A percentile compares a stretch with the other conserved stretches of the same genome.
Conservation (phyloP, 92 coral and sea anemone genomes). For the Palythoa caribaeorum region DNA sequence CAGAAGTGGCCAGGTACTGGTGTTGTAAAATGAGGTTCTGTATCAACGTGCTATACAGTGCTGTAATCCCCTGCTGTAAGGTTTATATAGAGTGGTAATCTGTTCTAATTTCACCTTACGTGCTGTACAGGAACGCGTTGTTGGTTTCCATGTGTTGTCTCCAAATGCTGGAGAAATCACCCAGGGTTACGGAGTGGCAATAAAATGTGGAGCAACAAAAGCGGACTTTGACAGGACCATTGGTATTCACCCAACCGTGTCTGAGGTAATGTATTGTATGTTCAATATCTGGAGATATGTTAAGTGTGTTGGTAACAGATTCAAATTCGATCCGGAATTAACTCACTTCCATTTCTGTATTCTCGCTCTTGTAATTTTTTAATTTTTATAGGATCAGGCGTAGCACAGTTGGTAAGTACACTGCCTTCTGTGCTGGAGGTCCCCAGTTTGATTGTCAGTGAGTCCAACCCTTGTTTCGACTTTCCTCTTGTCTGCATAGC, state of each 20-base stretch:
- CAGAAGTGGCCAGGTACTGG: too few species aligned
- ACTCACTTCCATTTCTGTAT: too few species aligned
- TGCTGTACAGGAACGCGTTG: constrained; percentile 81
- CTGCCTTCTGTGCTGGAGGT: too few species aligned
- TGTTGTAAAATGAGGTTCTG: too few species aligned
- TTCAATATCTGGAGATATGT: neutral
- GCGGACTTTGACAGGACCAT: constrained; percentile 89
- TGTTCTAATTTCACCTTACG: neutral
- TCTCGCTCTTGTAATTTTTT: too few species aligned
- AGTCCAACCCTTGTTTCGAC: too few species aligned
- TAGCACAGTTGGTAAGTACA: too few species aligned
- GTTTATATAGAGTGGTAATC: neutral
- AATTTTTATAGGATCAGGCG: too few species aligned
- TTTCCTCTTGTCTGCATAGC: too few species aligned
- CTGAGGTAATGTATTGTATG: constrained; percentile 79
- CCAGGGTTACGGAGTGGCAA: constrained; percentile 96
- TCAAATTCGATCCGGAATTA: too few species aligned
- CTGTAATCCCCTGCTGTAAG: neutral
- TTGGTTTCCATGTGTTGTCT: constrained; percentile 90
- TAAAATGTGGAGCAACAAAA: constrained; percentile 97
- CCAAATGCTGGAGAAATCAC: constrained; percentile 98
- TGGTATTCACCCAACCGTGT: constrained; percentile 96
- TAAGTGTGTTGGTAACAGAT: too few species aligned
- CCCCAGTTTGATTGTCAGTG: too few species aligned
- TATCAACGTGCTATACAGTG: neutral